phyloP scores from a whole-genome alignment of 2,888 invertebrate species.

The Pristionchus fissidentatus region DNA sequence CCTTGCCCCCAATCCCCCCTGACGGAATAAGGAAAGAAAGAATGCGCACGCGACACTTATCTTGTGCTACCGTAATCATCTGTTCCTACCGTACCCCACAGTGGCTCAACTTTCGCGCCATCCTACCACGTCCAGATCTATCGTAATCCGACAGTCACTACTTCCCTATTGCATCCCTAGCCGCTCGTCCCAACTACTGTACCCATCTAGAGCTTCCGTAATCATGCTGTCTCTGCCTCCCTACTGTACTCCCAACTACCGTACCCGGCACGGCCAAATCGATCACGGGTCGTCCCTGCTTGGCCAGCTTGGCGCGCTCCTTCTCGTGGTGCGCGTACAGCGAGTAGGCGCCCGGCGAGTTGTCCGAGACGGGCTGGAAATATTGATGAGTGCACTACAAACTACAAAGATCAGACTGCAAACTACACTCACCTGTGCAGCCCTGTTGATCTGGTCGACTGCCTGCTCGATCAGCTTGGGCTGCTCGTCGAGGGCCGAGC shows the following conservation, averaged over 20 bases:
- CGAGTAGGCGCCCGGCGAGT: slow-evolving; percentile 46
- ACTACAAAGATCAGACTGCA: not conserved
- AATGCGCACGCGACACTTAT: not conserved
- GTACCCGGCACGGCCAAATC: slow-evolving; percentile 27
- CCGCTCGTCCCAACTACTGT: too few relatives aligned
- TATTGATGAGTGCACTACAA: not conserved
- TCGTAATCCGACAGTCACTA: too few relatives aligned
- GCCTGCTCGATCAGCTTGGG: slow-evolving; percentile 55
- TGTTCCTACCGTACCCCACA: not conserved
- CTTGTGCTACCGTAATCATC: not conserved
- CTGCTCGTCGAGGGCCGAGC: slow-evolving; percentile 63
- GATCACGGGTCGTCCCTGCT: not conserved
- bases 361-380: slow-evolving; percentile 25
- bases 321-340: slow-evolving; percentile 30
- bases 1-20: too few relatives aligned
- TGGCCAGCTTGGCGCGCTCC: slow-evolving; percentile 18
- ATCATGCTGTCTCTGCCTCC: not conserved
- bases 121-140: too few relatives aligned
- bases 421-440: slow-evolving; percentile 15
- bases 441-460: slow-evolving; percentile 38
- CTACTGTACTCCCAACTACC: not conserved
- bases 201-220: not conserved
- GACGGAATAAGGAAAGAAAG: not conserved
- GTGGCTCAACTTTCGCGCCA: too few relatives aligned
- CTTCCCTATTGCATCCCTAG: too few relatives aligned